Evolutionary conservation across 2,113 vertebrate species (phyloP).

Genomic region (Ammospiza caudacuta): DNA sequence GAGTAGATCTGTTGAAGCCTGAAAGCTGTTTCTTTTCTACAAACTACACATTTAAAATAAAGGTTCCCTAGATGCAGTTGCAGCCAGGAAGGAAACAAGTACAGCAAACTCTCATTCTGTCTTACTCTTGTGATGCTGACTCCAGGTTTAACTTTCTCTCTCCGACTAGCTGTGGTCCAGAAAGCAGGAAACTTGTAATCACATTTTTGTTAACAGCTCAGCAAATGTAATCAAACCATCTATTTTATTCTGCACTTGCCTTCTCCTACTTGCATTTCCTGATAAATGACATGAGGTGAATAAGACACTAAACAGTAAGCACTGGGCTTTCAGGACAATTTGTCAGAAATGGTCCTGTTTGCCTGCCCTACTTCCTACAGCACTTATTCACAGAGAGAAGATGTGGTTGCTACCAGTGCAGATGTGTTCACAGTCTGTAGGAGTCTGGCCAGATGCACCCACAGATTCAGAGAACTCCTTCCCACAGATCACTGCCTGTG

Average conservation of each 20-base stretch:
- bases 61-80: background rate
- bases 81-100: background rate
- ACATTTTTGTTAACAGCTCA: background rate
- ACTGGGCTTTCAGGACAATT: background rate
- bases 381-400: background rate
- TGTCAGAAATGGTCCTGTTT: background rate
- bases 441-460: background rate
- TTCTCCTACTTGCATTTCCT: background rate
- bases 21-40: background rate
- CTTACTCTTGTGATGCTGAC: background rate
- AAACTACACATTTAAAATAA: background rate
- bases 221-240: background rate
- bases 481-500: background rate
- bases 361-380: background rate
- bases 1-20: background rate
- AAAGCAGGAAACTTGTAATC: background rate
- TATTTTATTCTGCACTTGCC: background rate
- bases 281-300: background rate
- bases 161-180: background rate
- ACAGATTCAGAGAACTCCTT: background rate
- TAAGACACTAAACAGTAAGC: background rate
- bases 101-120: background rate
- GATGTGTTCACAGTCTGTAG: background rate
- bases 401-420: background rate
- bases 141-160: background rate